phyloP scores from a whole-genome alignment of 2,113 vertebrate species.

The Agelaius tricolor region DNA sequence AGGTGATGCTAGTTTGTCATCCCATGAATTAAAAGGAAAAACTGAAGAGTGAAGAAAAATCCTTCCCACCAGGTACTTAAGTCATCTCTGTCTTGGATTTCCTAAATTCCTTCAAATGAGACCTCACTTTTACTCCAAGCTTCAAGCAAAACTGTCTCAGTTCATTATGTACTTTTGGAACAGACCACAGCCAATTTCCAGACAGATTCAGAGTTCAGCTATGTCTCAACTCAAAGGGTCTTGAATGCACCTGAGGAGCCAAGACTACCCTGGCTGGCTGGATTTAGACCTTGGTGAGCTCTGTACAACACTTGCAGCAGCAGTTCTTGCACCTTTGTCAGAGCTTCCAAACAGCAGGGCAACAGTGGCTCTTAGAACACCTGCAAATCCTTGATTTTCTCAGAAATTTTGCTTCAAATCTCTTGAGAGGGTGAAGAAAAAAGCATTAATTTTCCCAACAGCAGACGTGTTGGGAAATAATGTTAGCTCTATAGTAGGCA shows the following conservation, averaged over 20 bases:
- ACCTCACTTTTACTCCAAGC: not conserved
- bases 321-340: not conserved
- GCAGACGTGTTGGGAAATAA: not conserved
- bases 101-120: not conserved
- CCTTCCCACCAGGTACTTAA: not conserved
- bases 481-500: not conserved
- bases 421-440: not conserved
- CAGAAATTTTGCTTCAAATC: not conserved
- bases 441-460: not conserved
- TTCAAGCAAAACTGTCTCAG: not conserved
- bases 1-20: not conserved
- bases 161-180: not conserved
- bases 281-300: not conserved
- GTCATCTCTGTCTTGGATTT: not conserved
- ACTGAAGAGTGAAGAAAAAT: not conserved
- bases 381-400: not conserved
- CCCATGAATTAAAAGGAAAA: not conserved
- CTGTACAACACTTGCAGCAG: not conserved
- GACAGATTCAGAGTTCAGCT: not conserved
- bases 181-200: not conserved
- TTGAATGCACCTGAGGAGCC: not conserved
- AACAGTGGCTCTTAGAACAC: not conserved
- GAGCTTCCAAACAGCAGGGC: not conserved
- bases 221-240: not conserved
- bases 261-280: accelerated